Evolutionary conservation across 1,140 invertebrate genomes (phyloP), one percentile per base, ranked within the genome.

Genomic region (Pseudachorutes palmiensis): DNA sequence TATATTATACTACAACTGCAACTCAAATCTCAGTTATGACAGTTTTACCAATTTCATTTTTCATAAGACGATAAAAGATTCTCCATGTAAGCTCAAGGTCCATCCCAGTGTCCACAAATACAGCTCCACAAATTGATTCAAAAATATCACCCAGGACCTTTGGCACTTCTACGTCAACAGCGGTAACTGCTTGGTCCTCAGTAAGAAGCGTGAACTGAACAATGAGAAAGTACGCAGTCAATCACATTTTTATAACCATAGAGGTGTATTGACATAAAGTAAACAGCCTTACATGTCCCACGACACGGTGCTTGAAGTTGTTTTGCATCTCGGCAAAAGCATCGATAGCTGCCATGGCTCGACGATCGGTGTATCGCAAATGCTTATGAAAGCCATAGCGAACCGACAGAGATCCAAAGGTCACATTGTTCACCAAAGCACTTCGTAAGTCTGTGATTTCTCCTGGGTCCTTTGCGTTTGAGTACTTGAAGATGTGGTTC

Each of bases 111-210:
- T 98, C 95, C 12, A 98, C 77, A 76, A 88, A 98, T 68, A 98
- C 87, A 0, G 94, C 95, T 5, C 93, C 95, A 61, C 90, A 87
- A 0, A 96, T 75, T 0, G 94, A 91, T 80, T 98, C 95, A 78
- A 96, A 92, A 57, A 98, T 82, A 79, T 98, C 94, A 2, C 93
- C 93, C 16, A 98, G 80, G n/a, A 87, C 86, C 83, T 98, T 98
- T 0, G 96, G 96, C 0, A 96, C 91, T 78, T 97, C 92, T 2
- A 92, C 79, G 69, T 86, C 85, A 72, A 87, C 84, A 0, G 85
- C 84, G 14, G 89, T 77, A 2, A 82, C 19, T 32, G 22, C 30
- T 19, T 71, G 66, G 36, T 64, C 3, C n/a, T 72, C 72, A 16
- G 31, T 65, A 3, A 68, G 41, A 2, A 73, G 31, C 28, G 24